Evolutionary conservation across 2,113 vertebrate species (phyloP), one percentile per base, ranked within the genome.

Genomic region (Gobio gobio): DNA sequence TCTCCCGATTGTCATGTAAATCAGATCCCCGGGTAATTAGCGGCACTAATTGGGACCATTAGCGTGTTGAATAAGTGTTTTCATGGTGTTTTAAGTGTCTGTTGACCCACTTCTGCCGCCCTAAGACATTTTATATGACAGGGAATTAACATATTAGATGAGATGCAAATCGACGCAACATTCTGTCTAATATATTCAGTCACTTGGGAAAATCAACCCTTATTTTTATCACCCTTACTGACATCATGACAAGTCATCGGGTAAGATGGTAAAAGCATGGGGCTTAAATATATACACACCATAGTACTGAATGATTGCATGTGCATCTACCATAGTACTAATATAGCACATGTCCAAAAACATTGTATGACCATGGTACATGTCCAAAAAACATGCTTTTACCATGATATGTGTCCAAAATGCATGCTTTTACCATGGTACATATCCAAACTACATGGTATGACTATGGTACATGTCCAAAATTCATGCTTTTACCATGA

Each of bases 1-100:
- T 58, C 7, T 40, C 26, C 29, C 8, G 18, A 29, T 94, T 94
- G 83, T 91, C 85, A 92, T 94, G 93, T 88, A 93, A 93, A 94
- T 92, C 58, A 86, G 72, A 76, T 40, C 66, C 77, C 51, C 3
- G 76, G 73, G 56, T 90, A 93, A 93, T 91, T 93, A 91, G 92
- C 86, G 88, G 49, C 75, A 74, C 80, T 90, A 88, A 91, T 90
- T 80, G 82, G 88, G 86, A 86, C 85, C 84, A 83, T 90, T 90
- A 90, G 86, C 82, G 82, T 68, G 68, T 87, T 84, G 84, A 89
- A 89, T 90, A 87, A 83, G 87, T 77, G 85, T 82, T 47, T 85
- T 58, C 87, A 87, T 81, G 59, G 82, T 43, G 85, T 83, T 82
- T 78, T 45, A 87, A 87, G 3, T 72, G 80, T 56, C 47, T 82